Evolutionary conservation across 2,888 invertebrate species (phyloP).

Genomic region (Sycophila texana): DNA sequence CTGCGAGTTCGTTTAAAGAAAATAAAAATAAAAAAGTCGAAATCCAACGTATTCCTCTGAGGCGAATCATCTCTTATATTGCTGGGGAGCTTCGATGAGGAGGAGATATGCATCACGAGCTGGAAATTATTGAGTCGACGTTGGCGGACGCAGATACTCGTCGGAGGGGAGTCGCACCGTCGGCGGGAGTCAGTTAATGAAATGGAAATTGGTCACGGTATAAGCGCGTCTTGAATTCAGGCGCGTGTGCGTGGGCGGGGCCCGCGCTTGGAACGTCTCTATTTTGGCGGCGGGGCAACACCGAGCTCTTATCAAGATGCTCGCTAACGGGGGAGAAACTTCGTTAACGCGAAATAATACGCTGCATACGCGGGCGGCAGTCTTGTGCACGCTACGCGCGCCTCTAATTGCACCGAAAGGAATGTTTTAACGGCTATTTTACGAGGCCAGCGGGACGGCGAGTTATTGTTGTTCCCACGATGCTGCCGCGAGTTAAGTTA

Average conservation of each 20-base stretch:
- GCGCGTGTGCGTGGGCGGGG: neutral
- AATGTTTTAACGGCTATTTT: too few relatives aligned
- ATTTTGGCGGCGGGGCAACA: conserved; percentile 6
- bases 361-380: neutral
- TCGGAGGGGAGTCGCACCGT: neutral
- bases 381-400: neutral
- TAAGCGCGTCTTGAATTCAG: neutral
- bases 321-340: conserved; percentile 16
- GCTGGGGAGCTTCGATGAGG: too few relatives aligned
- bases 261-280: neutral
- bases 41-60: too few relatives aligned
- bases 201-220: conserved; percentile 23
- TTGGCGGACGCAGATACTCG: neutral
- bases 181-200: neutral
- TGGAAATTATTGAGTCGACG: too few relatives aligned
- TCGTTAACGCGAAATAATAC: conserved; percentile 23
- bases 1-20: too few relatives aligned
- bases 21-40: too few relatives aligned
- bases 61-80: too few relatives aligned
- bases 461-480: too few relatives aligned
- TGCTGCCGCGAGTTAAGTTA: too few relatives aligned
- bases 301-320: conserved; percentile 14
- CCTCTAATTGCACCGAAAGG: too few relatives aligned
- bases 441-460: too few relatives aligned
- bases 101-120: too few relatives aligned